Percentiles rank a stretch among this genome's conserved stretches.
phyloP scores from a whole-genome alignment of 2,888 invertebrate species.

The Patella pellucida region DNA sequence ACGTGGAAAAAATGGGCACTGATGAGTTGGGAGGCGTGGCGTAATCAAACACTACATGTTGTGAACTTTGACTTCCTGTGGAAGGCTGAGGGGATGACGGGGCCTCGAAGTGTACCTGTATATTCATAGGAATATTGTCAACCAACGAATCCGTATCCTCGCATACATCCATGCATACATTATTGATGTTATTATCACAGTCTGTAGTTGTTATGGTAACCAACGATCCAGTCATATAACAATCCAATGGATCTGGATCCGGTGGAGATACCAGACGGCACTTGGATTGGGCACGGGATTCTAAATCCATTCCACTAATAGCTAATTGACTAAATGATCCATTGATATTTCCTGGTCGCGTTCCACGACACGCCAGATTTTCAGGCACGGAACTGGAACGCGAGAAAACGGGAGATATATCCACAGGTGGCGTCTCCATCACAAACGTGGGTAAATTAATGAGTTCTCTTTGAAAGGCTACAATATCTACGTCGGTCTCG shows the following conservation, averaged over 20 bases:
- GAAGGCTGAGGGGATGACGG: slow-evolving; percentile 62
- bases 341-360: slow-evolving; percentile 15
- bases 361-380: slow-evolving; percentile 50
- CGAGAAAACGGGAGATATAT: slow-evolving; percentile 66
- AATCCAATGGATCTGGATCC: slow-evolving; percentile 31
- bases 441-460: slow-evolving; percentile 75
- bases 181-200: slow-evolving; percentile 40
- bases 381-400: slow-evolving; percentile 69
- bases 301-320: slow-evolving; percentile 28
- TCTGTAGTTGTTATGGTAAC: slow-evolving; percentile 63
- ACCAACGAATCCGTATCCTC: slow-evolving; percentile 28
- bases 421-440: slow-evolving; percentile 65
- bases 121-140: slow-evolving; percentile 49
- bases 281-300: slow-evolving; percentile 28
- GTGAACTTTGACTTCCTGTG: slow-evolving; percentile 60
- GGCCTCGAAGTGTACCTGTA: slow-evolving; percentile 67
- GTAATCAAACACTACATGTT: slow-evolving; percentile 53
- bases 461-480: slow-evolving; percentile 75
- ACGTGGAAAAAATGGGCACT: slow-evolving; percentile 29
- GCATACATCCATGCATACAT: slow-evolving; percentile 27
- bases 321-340: slow-evolving; percentile 35
- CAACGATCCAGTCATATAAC: slow-evolving; percentile 39
- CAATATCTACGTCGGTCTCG: slow-evolving; percentile 71
- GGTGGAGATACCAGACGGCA: slow-evolving; percentile 38
- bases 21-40: slow-evolving; percentile 40